Percentiles rank a stretch among this genome's conserved stretches.
Evolutionary conservation across 2,888 invertebrate genomes (phyloP).

Genomic region (Sarcophaga subvicina): DNA sequence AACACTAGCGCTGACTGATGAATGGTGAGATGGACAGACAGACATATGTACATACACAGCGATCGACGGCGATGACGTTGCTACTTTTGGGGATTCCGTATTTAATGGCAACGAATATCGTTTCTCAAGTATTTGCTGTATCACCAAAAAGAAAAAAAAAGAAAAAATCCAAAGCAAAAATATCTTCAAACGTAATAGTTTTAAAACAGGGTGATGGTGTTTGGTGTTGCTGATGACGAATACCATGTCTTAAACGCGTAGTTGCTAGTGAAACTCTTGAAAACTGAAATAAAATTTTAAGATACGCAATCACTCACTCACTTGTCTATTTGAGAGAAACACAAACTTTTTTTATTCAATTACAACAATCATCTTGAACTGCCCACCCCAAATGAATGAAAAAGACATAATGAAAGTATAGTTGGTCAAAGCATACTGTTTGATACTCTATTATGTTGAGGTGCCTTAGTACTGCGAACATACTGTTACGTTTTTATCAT

Average conservation of each 20-base stretch:
- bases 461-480: too few species aligned
- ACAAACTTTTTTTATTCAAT: too few species aligned
- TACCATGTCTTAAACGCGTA: too few species aligned
- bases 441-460: too few species aligned
- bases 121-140: constrained; percentile 1
- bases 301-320: not conserved
- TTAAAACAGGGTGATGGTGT: not conserved
- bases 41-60: constrained; percentile 18
- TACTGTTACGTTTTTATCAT: too few species aligned
- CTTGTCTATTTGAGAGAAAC: too few species aligned
- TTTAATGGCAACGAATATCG: constrained; percentile 20
- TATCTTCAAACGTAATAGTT: too few species aligned
- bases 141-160: not conserved
- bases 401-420: too few species aligned
- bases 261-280: constrained; percentile 17
- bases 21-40: not conserved
- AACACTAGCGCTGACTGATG: constrained; percentile 30
- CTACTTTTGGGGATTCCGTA: constrained; percentile 64
- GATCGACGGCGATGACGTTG: constrained; percentile 57
- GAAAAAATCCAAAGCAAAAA: not conserved
- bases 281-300: not conserved
- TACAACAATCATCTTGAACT: too few species aligned
- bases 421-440: too few species aligned
- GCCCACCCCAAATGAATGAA: too few species aligned
- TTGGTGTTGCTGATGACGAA: not conserved